A percentile compares a stretch with the other conserved stretches of the same genome.
Conservation (phyloP, 2,888 invertebrate species). For the Deilephila porcellus region DNA sequence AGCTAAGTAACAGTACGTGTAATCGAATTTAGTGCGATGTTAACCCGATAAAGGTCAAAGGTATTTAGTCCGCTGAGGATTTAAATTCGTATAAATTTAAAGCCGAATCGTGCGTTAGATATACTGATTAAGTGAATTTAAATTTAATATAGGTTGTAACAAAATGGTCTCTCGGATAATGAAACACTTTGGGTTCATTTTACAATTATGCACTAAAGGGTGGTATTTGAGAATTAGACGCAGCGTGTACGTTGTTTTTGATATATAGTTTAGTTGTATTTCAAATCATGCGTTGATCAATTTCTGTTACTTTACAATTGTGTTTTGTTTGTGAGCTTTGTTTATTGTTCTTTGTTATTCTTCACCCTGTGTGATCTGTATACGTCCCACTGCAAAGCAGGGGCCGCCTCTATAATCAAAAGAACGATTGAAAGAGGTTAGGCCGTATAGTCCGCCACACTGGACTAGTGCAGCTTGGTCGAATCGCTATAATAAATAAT, state of each 20-base stretch:
- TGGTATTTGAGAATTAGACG: constrained; percentile 15
- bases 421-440: no score
- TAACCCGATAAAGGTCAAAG: constrained; percentile 63
- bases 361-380: no score
- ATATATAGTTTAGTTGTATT: constrained; percentile 10
- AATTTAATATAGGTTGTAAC: constrained; percentile 10
- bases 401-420: no score
- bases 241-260: constrained; percentile 7
- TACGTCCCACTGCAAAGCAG: no score
- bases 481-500: no score
- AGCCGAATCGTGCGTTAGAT: constrained; percentile 56
- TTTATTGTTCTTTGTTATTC: no score
- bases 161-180: constrained; percentile 4
- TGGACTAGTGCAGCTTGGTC: no score
- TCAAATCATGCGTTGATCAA: background rate
- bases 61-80: constrained; percentile 63
- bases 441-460: no score
- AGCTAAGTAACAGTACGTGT: constrained; percentile 50
- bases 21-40: constrained; percentile 38
- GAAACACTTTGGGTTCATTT: constrained; percentile 7
- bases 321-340: background rate
- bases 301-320: background rate
- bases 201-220: background rate
- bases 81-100: constrained; percentile 59
- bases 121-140: constrained; percentile 40